These are phyloP conservation scores for Pogonophryne albipinna DNA, from an alignment of 2,797 vertebrate species.

Conservation along the genomic window DNA sequence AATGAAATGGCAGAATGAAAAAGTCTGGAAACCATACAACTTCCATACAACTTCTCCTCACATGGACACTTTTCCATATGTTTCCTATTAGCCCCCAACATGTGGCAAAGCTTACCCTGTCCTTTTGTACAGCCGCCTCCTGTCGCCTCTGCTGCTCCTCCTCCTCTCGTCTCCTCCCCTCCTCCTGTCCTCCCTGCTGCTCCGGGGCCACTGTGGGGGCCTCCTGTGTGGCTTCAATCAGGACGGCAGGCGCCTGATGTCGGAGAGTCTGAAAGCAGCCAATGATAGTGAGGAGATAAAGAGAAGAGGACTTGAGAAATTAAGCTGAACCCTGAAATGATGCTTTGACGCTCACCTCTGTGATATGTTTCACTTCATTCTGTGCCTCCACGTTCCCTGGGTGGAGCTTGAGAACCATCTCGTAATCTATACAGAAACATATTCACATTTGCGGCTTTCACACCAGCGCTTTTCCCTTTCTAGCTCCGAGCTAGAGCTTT, in stretches of 20 bases:
- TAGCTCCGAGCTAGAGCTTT: too few relatives aligned
- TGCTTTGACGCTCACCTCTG: conserved; percentile 81
- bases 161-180: conserved; percentile 53
- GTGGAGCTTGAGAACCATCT: conserved; percentile 91
- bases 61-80: background rate
- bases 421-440: conserved; percentile 88
- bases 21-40: too few relatives aligned
- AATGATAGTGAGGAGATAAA: background rate
- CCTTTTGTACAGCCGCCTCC: conserved; percentile 92
- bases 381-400: conserved; percentile 90
- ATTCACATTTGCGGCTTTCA: too few relatives aligned
- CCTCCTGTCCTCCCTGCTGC: conserved; percentile 64
- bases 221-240: conserved; percentile 54
- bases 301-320: fast-evolving
- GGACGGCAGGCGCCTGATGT: conserved; percentile 43
- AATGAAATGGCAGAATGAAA: background rate
- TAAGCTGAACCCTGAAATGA: fast-evolving
- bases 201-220: conserved; percentile 49
- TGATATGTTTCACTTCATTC: conserved; percentile 90
- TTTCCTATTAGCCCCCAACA: background rate
- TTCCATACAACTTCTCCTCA: background rate
- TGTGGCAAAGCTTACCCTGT: conserved; percentile 84
- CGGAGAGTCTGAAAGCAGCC: conserved; percentile 78
- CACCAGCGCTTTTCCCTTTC: too few relatives aligned
- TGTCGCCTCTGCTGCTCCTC: conserved; percentile 83